phyloP scores from a whole-genome alignment of 1,140 invertebrate species.

The Bombyx mori region DNA sequence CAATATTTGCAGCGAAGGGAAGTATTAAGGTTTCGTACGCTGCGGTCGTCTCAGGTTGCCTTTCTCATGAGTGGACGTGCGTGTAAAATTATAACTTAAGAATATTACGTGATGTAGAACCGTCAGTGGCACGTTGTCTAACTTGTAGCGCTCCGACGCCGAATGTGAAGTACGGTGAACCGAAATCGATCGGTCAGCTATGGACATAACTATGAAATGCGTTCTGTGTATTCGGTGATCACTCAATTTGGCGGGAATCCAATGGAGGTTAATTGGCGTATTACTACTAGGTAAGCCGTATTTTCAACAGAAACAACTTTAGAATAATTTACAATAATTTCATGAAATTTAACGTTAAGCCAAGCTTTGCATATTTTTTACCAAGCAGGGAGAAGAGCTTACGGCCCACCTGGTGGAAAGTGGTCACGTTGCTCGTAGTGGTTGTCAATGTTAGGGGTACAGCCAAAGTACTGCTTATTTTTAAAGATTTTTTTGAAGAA shows the following conservation, averaged over 20 bases:
- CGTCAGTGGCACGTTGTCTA: slow-evolving; percentile 40
- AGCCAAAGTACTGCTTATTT: no score
- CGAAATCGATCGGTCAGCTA: slow-evolving; percentile 51
- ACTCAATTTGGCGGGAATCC: slow-evolving; percentile 54
- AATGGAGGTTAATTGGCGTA: no score
- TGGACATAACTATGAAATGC: slow-evolving; percentile 30
- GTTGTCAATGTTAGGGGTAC: no score
- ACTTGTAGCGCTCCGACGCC: slow-evolving; percentile 37
- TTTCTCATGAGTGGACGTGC: slow-evolving; percentile 69
- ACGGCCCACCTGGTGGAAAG: no score
- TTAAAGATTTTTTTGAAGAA: no score
- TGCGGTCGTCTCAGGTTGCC: slow-evolving; percentile 69
- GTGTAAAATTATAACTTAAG: slow-evolving; percentile 69
- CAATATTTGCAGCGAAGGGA: slow-evolving; percentile 68
- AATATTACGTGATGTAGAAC: slow-evolving; percentile 58
- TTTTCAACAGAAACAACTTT: no score
- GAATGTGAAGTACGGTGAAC: slow-evolving; percentile 32
- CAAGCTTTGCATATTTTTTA: no score
- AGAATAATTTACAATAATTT: no score
- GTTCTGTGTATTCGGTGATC: slow-evolving; percentile 50
- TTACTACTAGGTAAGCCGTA: no score
- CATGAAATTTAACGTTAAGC: no score
- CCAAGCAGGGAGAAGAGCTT: no score
- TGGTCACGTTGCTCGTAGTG: no score
- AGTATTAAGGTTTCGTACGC: slow-evolving; percentile 69